Base-by-base conservation (phyloP, 2,888 invertebrate genomes). In the Cheilosia impressa region DNA sequence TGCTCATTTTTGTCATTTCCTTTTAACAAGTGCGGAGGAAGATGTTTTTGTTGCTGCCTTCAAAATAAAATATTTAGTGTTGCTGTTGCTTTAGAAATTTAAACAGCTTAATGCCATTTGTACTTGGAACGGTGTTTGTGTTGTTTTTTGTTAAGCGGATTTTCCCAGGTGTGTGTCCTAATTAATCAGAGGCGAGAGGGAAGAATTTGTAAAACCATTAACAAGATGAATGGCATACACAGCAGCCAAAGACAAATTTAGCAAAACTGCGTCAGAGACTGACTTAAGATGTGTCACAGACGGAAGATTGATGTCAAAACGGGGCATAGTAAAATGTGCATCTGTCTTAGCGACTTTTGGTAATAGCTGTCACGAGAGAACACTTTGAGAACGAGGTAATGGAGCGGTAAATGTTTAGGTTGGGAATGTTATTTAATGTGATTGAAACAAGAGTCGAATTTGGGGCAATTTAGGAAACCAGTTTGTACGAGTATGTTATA, bases 51-150 rank as follows among this genome's bases (percentile, higher is more conserved):
- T 4, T 19, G 17, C 9, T 47, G 9, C 19, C 22, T 41, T 62
- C n/a, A 31, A 52, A 43, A 62, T 50, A 17, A 47, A 62, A 62
- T 27, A 10, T 62, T 79, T 43, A 43, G 45, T 69, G 41, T 24
- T 71, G 45, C 15, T 52, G 34, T 31, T 65, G 43, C 41, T 62
- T 13, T 7, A 19, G 58, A 58, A 65, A 63, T 71, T 83, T 72
- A 79, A 79, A 84, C 79, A 50, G 71, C 84, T 85, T 85, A 85
- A 66, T 76, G 80, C 76, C 80, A 80, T 71, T 75, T 80, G 69
- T 58, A 31, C 24, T 22, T 15, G 50, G 45, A 57, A 52, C 52
- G 22, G 55, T 52, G 71, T 58, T 38, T 22, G 53, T 55, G 19
- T 69, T 60, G 24, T 47, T 69, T 47, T 65, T 38, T 22, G 73